A percentile compares a stretch with the other conserved stretches of the same genome.
Conservation (phyloP, 1,140 invertebrate species). For the Sipha flava region DNA sequence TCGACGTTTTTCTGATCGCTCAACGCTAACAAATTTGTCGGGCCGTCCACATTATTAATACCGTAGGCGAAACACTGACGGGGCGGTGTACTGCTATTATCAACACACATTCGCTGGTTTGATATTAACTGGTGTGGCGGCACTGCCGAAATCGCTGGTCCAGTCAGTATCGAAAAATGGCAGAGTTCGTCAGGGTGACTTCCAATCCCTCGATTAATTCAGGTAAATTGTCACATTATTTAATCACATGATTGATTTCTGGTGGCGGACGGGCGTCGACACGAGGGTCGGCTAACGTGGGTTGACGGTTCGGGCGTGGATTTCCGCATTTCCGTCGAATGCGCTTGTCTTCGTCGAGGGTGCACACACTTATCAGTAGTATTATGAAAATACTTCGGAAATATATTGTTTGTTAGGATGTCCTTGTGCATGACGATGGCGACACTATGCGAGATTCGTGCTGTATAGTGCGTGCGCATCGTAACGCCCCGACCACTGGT, state of each 20-base stretch:
- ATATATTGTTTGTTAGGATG: no score
- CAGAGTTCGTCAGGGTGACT: slow-evolving; percentile 31
- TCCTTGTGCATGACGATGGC: no score
- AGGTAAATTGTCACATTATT: not conserved
- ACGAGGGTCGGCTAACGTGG: no score
- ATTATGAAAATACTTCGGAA: no score
- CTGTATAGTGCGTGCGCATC: no score
- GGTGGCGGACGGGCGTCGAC: not conserved
- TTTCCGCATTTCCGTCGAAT: not conserved
- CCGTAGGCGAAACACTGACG: not conserved
- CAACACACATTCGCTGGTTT: not conserved
- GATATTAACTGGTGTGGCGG: not conserved
- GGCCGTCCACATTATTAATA: no score
- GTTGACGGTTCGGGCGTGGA: not conserved
- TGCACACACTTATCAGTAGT: not conserved
- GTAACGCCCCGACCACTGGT: no score
- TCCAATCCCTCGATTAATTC: slow-evolving; percentile 21
- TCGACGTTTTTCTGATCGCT: no score
- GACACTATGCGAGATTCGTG: no score
- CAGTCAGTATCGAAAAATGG: slow-evolving; percentile 30
- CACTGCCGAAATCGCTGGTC: slow-evolving; percentile 10
- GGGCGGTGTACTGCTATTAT: not conserved
- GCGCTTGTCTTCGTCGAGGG: not conserved
- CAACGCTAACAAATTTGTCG: no score
- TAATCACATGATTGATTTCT: not conserved